Percentiles rank a stretch among this genome's conserved stretches.
phyloP scores from a whole-genome alignment of 2,888 invertebrate species.

The Scotopteryx bipunctaria region DNA sequence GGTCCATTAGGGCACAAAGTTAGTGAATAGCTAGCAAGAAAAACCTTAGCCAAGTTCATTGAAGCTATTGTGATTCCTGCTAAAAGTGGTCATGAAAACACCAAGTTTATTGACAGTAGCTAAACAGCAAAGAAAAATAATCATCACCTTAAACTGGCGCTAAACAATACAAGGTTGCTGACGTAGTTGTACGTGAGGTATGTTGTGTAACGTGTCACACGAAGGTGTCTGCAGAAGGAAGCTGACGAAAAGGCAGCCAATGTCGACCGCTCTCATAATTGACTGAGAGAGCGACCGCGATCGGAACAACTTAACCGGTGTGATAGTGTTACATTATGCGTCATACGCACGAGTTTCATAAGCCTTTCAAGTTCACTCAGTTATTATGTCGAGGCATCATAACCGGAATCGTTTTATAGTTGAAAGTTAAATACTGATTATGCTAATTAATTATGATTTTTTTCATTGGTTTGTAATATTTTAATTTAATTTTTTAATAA shows the following conservation, averaged over 20 bases:
- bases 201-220: conserved; percentile 34
- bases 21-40: conserved; percentile 4
- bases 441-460: too few relatives aligned
- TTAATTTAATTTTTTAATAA: neutral
- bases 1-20: conserved; percentile 40
- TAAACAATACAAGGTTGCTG: conserved; percentile 46
- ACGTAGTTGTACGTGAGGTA: conserved; percentile 34
- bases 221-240: conserved; percentile 57
- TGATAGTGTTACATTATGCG: conserved; percentile 45
- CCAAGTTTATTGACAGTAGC: conserved; percentile 19
- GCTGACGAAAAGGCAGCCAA: conserved; percentile 56
- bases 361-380: conserved; percentile 46
- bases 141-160: conserved; percentile 41
- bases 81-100: conserved; percentile 25
- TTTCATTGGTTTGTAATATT: neutral
- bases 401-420: conserved; percentile 29
- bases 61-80: neutral
- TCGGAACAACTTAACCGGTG: conserved; percentile 42
- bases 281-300: conserved; percentile 54
- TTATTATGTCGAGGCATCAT: conserved; percentile 27
- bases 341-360: conserved; percentile 43
- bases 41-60: neutral
- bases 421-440: conserved; percentile 1
- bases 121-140: conserved; percentile 40
- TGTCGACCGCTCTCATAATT: conserved; percentile 63